Percentiles rank a stretch among this genome's conserved stretches.
These are phyloP conservation scores for Ceratina australensis DNA, from an alignment of 1,140 invertebrate genomes.

Conservation along the genomic window DNA sequence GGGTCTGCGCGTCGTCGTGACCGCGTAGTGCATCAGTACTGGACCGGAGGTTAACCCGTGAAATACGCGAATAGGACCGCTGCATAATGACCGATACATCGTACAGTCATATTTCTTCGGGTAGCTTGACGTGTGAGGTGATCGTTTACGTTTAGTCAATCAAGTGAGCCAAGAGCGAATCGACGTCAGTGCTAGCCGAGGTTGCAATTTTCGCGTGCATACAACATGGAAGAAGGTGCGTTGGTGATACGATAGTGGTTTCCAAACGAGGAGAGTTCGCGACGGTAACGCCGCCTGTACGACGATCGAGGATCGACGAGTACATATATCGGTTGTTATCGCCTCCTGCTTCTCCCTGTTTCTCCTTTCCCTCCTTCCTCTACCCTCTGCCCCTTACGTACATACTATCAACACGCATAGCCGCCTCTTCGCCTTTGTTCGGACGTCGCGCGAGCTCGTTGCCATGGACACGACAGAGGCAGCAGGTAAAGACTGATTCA, in stretches of 20 bases:
- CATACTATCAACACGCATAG: conserved; percentile 42
- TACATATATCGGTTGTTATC: conserved; percentile 49
- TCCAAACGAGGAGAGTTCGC: conserved; percentile 55
- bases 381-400: too few species aligned
- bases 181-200: conserved; percentile 58
- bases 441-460: conserved; percentile 48
- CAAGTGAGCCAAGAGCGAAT: conserved; percentile 26
- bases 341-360: conserved; percentile 37
- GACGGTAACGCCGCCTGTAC: conserved; percentile 49
- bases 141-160: conserved; percentile 2
- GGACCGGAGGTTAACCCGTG: conserved; percentile 41
- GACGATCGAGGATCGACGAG: conserved; percentile 54
- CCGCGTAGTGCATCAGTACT: conserved; percentile 46
- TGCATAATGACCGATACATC: conserved; percentile 33
- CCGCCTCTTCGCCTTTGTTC: conserved; percentile 58
- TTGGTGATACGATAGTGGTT: conserved; percentile 65
- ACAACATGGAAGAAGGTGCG: conserved; percentile 66
- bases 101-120: background rate
- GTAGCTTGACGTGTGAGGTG: background rate
- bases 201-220: conserved; percentile 47
- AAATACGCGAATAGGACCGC: conserved; percentile 21
- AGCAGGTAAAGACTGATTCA: conserved; percentile 59
- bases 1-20: conserved; percentile 26
- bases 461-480: conserved; percentile 37
- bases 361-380: conserved; percentile 2